Evolutionary conservation across 2,113 vertebrate genomes (phyloP), one percentile per base, ranked within the genome.

Genomic region (Lynx canadensis): DNA sequence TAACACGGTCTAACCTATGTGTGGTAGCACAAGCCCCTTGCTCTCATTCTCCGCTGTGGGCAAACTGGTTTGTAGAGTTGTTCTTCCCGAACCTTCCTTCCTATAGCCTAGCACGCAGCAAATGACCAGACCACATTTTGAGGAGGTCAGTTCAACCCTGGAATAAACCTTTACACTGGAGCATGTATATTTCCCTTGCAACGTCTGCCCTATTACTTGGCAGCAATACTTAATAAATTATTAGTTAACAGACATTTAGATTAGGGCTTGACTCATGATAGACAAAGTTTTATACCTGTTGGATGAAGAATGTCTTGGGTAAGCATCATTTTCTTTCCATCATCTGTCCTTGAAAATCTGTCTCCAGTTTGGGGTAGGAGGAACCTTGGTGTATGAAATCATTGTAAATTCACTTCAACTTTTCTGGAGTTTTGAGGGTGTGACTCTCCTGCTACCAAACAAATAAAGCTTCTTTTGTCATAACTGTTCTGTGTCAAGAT

Each of bases 401-500:
- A 80, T 29, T 95, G 60, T 97, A 92, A 95, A 87, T n/a, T 89
- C 48, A 85, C 19, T 68, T 89, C 38, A 52, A 14, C 45, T 89
- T 74, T 79, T 57, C 36, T 73, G 92, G 36, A 63, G 18, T 78
- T 78, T 85, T 92, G 65, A 92, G 63, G 88, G 71, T 73, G 11
- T 94, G 65, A 94, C 50, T 96, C 18, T 95, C 71, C 31, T 97
- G 96, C 87, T 94, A 66, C 31, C 23, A 89, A 41, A 82, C 52
- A 95, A 98, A 98, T 98, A 98, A 98, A 98, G 94, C 48, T 97
- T 91, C 69, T 84, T 97, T 95, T 95, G 86, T 60, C 57, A 0
- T 93, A 95, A 96, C 60, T 83, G 23, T 92, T 19, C 65, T 88
- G 98, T 97, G 96, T 98, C 93, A 45, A 96, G 89, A 92, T 97